Evolutionary conservation across 2,113 vertebrate species (phyloP).

Genomic region (Tor tambroides): DNA sequence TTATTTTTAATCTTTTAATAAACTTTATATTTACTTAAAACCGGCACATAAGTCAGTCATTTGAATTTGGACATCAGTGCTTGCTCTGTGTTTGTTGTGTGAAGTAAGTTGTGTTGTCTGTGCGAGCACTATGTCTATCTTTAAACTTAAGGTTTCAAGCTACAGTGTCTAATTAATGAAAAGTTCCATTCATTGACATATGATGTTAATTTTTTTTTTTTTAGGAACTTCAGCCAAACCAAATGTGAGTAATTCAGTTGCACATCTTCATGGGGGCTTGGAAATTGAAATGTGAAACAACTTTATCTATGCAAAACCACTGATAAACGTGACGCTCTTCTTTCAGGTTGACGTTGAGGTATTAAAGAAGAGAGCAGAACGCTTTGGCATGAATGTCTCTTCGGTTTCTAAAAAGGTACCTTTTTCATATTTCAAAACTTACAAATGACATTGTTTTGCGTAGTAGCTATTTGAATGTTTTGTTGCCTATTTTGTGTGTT

Average conservation of each 20-base stretch:
- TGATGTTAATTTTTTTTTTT: not conserved
- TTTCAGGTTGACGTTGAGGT: slow-evolving; percentile 82
- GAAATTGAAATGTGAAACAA: not conserved
- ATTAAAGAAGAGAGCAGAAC: slow-evolving; percentile 85
- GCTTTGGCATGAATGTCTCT: slow-evolving; percentile 87
- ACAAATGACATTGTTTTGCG: not conserved
- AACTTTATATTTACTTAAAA: not conserved
- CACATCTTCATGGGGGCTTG: not conserved
- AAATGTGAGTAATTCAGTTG: slow-evolving; percentile 53
- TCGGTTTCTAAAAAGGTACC: slow-evolving; percentile 86
- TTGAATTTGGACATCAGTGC: not conserved
- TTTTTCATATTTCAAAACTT: not conserved
- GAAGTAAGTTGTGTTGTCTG: not conserved
- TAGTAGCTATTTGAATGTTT: not conserved
- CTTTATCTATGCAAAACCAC: not conserved
- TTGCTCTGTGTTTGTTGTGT: not conserved
- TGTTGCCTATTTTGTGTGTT: not conserved
- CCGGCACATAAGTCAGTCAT: not conserved
- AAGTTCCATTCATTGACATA: not conserved
- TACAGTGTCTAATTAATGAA: not conserved
- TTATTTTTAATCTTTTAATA: not conserved
- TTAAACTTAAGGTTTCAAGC: not conserved
- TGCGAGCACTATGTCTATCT: not conserved
- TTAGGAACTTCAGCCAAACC: slow-evolving; percentile 57
- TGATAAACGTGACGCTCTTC: not conserved